phyloP scores from a whole-genome alignment of 2,113 vertebrate genomes.

The Cairina moschata region DNA sequence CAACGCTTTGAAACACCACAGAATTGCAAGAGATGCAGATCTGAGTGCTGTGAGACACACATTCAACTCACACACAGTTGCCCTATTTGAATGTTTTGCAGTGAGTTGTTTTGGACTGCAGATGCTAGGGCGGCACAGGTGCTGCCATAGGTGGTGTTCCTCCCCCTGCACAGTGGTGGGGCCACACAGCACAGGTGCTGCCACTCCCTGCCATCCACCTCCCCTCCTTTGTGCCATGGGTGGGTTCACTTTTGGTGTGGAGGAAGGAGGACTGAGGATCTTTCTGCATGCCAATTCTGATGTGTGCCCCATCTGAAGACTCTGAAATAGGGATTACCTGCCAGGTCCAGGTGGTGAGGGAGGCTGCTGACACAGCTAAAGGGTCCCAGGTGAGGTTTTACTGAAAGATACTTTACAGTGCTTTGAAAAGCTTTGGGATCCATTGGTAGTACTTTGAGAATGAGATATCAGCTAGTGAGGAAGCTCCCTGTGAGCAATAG shows the following conservation, averaged over 20 bases:
- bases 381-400: too few species aligned
- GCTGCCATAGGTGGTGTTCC: background rate
- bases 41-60: background rate
- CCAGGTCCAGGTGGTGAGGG: too few species aligned
- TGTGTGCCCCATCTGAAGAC: too few species aligned
- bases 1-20: background rate
- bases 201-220: background rate
- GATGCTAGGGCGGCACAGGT: rapidly evolving
- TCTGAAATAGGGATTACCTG: too few species aligned
- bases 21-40: background rate
- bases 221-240: rapidly evolving
- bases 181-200: background rate
- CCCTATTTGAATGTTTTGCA: background rate
- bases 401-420: too few species aligned
- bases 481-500: too few species aligned
- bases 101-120: background rate
- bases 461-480: too few species aligned
- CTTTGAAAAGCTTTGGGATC: too few species aligned
- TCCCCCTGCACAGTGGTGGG: background rate
- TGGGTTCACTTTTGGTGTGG: background rate
- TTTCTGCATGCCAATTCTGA: too few species aligned
- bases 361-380: too few species aligned
- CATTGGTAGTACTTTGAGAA: too few species aligned
- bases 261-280: background rate
- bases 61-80: background rate